Conservation (phyloP, 2,113 vertebrate genomes). For the Grammomys dolichurus region DNA sequence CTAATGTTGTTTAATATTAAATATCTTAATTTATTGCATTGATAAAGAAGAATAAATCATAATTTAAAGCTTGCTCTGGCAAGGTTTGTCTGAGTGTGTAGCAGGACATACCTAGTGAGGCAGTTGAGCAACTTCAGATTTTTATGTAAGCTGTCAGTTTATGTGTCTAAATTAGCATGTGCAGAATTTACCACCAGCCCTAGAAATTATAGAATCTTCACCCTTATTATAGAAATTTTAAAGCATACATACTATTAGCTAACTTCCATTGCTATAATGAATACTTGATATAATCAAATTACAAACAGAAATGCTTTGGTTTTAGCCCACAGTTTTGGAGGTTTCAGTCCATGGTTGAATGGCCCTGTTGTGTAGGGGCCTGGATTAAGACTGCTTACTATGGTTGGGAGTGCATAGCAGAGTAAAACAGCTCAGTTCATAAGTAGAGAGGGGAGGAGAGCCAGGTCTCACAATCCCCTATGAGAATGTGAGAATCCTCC, state of each 20-base stretch:
- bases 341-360: neutral
- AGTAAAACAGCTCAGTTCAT: neutral
- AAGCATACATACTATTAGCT: neutral
- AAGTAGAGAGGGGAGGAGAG: neutral
- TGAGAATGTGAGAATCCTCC: neutral
- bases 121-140: neutral
- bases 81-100: neutral
- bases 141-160: neutral
- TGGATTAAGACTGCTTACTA: neutral
- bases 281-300: neutral
- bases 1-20: neutral
- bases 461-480: neutral
- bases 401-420: neutral
- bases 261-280: neutral
- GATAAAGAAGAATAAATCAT: neutral
- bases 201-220: neutral
- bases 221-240: neutral
- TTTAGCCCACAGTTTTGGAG: neutral
- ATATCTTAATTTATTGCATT: neutral
- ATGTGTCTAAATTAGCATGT: neutral
- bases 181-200: neutral
- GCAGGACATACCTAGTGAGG: neutral
- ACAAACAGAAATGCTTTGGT: neutral
- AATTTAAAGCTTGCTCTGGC: neutral
- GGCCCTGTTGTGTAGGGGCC: neutral